Evolutionary conservation across 1,140 invertebrate species (phyloP).

Genomic region (Zaprionus tsacasi): DNA sequence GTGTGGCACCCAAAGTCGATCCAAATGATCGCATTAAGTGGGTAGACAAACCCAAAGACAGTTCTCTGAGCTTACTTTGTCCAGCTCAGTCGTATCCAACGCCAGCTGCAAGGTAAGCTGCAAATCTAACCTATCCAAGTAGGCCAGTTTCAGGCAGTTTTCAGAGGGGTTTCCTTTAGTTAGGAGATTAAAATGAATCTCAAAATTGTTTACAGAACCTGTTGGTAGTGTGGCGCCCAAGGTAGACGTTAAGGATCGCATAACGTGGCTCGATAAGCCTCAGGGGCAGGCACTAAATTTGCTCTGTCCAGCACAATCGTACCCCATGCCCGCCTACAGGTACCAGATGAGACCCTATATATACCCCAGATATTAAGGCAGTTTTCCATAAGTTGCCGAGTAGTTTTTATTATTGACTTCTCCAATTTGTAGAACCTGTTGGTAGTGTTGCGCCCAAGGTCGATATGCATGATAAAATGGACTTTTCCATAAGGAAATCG

Average conservation of each 20-base stretch:
- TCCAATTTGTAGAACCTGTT: conserved; percentile 87
- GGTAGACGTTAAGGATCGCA: conserved; percentile 86
- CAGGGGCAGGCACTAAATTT: conserved; percentile 46
- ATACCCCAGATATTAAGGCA: conserved; percentile 27
- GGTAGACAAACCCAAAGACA: conserved; percentile 57
- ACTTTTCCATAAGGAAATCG: conserved; percentile 47
- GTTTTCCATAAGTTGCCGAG: conserved; percentile 34
- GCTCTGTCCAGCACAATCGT: conserved; percentile 88
- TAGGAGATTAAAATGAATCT: neutral
- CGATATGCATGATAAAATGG: conserved; percentile 83
- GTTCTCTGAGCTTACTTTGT: conserved; percentile 85
- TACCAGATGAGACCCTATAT: conserved; percentile 51
- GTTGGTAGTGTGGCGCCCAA: conserved; percentile 88
- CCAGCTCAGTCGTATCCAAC: conserved; percentile 89
- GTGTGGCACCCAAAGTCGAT: conserved; percentile 90
- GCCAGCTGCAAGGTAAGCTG: conserved; percentile 86
- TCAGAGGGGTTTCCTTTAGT: conserved; percentile 36
- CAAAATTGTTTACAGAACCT: conserved; percentile 62
- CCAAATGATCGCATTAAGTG: conserved; percentile 86
- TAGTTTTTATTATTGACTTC: neutral
- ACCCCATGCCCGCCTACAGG: conserved; percentile 88
- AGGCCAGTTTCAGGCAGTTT: conserved; percentile 72
- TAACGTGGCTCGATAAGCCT: conserved; percentile 86
- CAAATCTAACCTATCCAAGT: conserved; percentile 11
- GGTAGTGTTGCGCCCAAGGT: conserved; percentile 89